phyloP scores from a whole-genome alignment of 2,113 vertebrate genomes.

The Rhynchomys soricoides region DNA sequence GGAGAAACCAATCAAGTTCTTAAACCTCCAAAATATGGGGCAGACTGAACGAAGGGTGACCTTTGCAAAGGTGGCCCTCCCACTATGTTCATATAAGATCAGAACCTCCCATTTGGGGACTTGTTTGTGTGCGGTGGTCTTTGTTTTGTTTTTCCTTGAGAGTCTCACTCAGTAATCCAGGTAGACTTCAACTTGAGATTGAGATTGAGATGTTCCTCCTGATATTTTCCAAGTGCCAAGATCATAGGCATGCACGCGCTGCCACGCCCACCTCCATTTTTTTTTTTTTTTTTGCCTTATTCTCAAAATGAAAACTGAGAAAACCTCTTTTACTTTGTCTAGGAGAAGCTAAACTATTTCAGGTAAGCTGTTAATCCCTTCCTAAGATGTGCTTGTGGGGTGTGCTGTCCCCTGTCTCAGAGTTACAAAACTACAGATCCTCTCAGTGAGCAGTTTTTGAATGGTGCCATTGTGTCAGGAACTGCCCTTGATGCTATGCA shows the following conservation, averaged over 20 bases:
- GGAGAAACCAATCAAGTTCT: neutral
- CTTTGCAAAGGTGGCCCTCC: neutral
- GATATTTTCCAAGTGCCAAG: neutral
- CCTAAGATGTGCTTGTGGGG: neutral
- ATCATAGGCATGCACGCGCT: neutral
- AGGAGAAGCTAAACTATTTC: neutral
- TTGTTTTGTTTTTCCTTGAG: neutral
- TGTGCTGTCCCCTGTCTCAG: neutral
- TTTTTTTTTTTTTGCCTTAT: constrained; percentile 29
- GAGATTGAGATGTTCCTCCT: neutral
- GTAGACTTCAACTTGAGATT: too few relatives aligned
- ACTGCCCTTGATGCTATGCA: neutral
- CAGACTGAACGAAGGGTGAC: neutral
- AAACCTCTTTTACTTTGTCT: constrained; percentile 28
- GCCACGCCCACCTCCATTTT: neutral
- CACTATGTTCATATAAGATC: neutral
- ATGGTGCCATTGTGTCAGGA: neutral
- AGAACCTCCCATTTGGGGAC: neutral
- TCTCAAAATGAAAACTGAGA: neutral
- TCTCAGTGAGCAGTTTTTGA: neutral
- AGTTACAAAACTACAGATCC: neutral
- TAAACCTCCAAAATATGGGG: neutral
- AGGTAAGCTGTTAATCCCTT: neutral
- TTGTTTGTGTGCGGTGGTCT: neutral
- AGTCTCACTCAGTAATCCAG: neutral